Conservation (phyloP, 2,888 invertebrate genomes). For the Drosophila picticornis region DNA sequence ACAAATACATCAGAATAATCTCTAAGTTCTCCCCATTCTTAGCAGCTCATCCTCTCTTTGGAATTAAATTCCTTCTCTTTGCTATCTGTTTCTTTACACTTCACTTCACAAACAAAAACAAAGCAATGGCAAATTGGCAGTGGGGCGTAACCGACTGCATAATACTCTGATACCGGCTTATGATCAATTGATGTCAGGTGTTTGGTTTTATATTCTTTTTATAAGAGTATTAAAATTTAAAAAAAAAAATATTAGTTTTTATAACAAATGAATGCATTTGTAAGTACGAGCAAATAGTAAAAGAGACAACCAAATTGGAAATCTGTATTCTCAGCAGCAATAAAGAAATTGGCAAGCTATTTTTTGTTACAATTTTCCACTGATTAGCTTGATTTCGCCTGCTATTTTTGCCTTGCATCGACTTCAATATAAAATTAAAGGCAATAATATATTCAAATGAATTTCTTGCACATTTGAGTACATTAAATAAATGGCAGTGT, state of each 20-base stretch:
- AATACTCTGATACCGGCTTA: not conserved
- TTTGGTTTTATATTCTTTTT: not conserved
- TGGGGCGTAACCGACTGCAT: not conserved
- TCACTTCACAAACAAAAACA: constrained; percentile 1
- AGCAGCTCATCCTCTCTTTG: not conserved
- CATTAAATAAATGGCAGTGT: not conserved
- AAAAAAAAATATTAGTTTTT: not conserved
- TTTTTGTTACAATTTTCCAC: not conserved
- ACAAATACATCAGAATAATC: not conserved
- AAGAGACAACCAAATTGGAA: not conserved
- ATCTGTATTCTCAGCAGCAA: not conserved
- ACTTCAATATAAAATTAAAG: not conserved
- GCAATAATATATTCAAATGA: not conserved
- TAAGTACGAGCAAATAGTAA: not conserved
- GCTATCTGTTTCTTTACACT: not conserved
- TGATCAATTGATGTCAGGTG: not conserved
- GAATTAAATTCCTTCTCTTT: not conserved
- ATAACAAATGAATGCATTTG: not conserved
- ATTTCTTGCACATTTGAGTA: not conserved
- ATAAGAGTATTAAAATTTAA: not conserved
- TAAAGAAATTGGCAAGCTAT: not conserved
- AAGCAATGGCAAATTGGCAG: not conserved
- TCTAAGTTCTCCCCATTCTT: not conserved
- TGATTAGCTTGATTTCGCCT: not conserved
- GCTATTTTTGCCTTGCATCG: not conserved